These are phyloP conservation scores for Sphecodes monilicornis DNA, from an alignment of 2,888 invertebrate genomes.

Conservation along the genomic window DNA sequence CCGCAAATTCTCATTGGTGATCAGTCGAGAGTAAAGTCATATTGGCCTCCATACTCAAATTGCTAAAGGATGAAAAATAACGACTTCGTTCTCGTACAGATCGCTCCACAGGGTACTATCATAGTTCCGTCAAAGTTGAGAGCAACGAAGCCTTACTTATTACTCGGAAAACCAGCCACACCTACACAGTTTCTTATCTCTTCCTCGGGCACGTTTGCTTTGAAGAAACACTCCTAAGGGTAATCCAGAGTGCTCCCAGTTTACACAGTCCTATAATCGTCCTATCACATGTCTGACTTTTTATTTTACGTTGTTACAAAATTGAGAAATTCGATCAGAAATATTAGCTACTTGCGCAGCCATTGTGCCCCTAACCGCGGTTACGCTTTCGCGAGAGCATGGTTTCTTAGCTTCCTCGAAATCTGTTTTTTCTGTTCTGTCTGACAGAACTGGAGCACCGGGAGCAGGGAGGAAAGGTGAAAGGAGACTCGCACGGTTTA, in stretches of 20 bases:
- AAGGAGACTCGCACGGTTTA: constrained; percentile 71
- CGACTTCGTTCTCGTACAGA: too few relatives aligned
- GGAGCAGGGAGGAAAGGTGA: constrained; percentile 52
- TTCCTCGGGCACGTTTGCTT: neutral
- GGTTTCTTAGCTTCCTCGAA: constrained; percentile 29
- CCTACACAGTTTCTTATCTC: neutral
- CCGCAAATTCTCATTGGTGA: neutral
- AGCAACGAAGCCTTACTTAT: neutral
- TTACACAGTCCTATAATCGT: neutral
- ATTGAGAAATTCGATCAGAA: neutral
- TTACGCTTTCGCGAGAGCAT: constrained; percentile 32
- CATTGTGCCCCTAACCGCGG: neutral
- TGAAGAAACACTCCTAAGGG: neutral
- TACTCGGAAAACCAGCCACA: neutral
- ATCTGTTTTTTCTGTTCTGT: constrained; percentile 27
- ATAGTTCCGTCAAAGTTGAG: neutral
- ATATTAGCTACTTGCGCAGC: neutral
- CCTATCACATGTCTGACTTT: neutral
- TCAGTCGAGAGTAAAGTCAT: neutral
- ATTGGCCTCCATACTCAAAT: neutral
- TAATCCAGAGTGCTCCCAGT: neutral
- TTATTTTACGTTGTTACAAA: neutral
- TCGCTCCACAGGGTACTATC: too few relatives aligned
- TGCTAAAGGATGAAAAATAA: neutral
- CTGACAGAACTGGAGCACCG: constrained; percentile 49